Evolutionary conservation across 2,797 vertebrate species (phyloP).

Genomic region (Spheniscus humboldti): DNA sequence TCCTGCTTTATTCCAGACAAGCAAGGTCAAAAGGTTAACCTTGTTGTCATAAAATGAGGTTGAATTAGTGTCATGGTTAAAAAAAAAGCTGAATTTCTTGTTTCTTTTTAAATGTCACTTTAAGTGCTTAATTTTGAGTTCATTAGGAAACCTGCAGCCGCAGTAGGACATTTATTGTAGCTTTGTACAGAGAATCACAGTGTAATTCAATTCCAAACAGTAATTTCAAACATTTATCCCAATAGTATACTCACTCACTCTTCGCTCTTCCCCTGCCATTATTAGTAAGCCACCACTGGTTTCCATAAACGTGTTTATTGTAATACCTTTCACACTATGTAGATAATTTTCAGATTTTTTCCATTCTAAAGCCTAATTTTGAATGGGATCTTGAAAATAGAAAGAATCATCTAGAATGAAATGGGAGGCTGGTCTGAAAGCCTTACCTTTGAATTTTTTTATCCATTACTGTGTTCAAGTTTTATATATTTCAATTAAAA

Average conservation of each 20-base stretch:
- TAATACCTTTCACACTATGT: background rate
- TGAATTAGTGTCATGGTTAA: background rate
- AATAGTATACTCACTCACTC: background rate
- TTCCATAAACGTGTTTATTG: background rate
- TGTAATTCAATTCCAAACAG: background rate
- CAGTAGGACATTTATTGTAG: background rate
- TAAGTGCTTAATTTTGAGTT: background rate
- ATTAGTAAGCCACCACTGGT: background rate
- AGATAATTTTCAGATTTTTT: background rate
- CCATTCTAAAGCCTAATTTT: background rate
- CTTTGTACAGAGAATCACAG: background rate
- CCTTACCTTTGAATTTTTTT: background rate
- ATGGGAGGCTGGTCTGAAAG: background rate
- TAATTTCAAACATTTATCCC: background rate
- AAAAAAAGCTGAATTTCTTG: background rate
- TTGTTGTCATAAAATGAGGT: background rate
- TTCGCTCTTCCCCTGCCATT: background rate
- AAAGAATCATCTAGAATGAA: background rate
- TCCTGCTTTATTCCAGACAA: background rate
- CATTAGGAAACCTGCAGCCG: background rate
- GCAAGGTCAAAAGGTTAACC: background rate
- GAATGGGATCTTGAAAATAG: background rate
- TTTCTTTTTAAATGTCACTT: background rate
- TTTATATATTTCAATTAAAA: background rate
- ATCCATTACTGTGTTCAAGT: background rate